Evolutionary conservation across 2,797 vertebrate genomes (phyloP).

Genomic region (Psittacula derbiana): DNA sequence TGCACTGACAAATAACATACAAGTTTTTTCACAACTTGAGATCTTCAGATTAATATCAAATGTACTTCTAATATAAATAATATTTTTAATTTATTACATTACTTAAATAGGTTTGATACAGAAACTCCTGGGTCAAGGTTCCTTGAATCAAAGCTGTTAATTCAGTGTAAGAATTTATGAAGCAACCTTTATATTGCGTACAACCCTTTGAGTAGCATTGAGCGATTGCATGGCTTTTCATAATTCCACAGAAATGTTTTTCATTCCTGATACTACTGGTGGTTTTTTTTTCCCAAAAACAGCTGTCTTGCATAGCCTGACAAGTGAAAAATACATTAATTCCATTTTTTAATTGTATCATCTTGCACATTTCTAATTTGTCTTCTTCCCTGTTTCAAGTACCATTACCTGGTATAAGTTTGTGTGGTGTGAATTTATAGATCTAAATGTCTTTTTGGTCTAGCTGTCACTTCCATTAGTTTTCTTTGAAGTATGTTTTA

Average conservation of each 20-base stretch:
- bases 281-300: neutral
- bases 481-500: neutral
- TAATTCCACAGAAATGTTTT: neutral
- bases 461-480: neutral
- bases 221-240: neutral
- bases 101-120: neutral
- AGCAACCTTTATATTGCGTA: neutral
- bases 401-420: neutral
- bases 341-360: neutral
- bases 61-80: neutral
- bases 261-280: neutral
- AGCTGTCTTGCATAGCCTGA: neutral
- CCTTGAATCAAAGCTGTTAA: neutral
- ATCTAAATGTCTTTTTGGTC: neutral
- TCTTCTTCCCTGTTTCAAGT: neutral
- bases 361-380: neutral
- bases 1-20: neutral
- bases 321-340: neutral
- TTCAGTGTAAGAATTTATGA: neutral
- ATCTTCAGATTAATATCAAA: neutral
- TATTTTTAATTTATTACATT: neutral
- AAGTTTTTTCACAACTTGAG: neutral
- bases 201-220: neutral
- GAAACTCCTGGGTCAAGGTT: neutral
- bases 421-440: neutral